Conservation (phyloP, 1,140 invertebrate genomes). For the Diachasma alloeum region DNA sequence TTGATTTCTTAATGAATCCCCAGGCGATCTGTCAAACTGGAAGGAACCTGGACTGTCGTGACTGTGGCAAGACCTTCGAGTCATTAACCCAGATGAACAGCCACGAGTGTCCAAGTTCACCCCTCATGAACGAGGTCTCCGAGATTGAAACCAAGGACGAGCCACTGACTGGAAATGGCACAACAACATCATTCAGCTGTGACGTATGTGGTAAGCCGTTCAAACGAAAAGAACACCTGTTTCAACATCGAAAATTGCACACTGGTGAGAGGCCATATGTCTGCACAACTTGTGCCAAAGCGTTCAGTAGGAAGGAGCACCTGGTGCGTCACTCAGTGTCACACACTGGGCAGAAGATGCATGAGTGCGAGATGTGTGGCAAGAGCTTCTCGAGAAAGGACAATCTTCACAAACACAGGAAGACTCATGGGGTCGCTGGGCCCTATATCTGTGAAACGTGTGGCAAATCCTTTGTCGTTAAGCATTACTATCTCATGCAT, state of each 20-base stretch:
- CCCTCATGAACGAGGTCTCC: slow-evolving; percentile 47
- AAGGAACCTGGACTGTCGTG: slow-evolving; percentile 58
- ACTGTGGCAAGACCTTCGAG: slow-evolving; percentile 57
- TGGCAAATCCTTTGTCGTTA: slow-evolving; percentile 77
- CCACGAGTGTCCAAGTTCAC: slow-evolving; percentile 50
- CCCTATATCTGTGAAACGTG: slow-evolving; percentile 77
- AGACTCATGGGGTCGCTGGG: slow-evolving; percentile 72
- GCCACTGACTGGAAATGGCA: slow-evolving; percentile 35
- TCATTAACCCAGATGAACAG: slow-evolving; percentile 48
- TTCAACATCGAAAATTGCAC: slow-evolving; percentile 74
- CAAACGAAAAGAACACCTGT: slow-evolving; percentile 71
- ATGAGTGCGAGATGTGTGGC: slow-evolving; percentile 78
- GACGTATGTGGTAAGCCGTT: slow-evolving; percentile 70
- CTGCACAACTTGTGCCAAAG: slow-evolving; percentile 75
- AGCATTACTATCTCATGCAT: slow-evolving; percentile 75
- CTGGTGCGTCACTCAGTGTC: slow-evolving; percentile 76
- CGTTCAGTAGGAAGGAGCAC: slow-evolving; percentile 79
- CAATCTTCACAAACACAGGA: slow-evolving; percentile 78
- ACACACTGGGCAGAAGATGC: slow-evolving; percentile 79
- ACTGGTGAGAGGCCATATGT: slow-evolving; percentile 80
- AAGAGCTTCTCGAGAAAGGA: slow-evolving; percentile 81
- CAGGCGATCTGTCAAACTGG: slow-evolving; percentile 54
- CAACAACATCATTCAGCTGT: slow-evolving; percentile 59
- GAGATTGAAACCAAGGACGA: slow-evolving; percentile 44
- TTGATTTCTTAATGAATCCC: no score